A percentile compares a stretch with the other conserved stretches of the same genome.
Evolutionary conservation across 2,888 invertebrate genomes (phyloP).

Genomic region (Siphonodentalium dalli): DNA sequence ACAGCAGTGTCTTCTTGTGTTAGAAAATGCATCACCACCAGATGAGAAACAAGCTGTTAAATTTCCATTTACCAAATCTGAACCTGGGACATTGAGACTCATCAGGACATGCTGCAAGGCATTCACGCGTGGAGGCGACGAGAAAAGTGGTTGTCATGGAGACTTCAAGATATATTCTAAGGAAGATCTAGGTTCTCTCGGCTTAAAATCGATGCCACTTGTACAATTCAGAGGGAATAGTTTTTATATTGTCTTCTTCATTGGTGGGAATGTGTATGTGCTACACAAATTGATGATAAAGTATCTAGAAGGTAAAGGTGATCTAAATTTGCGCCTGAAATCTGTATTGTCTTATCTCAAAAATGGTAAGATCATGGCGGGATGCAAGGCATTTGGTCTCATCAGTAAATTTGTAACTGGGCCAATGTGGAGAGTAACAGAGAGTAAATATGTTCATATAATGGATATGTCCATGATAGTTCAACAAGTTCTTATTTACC

Average conservation of each 20-base stretch:
- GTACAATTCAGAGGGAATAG: slow-evolving; percentile 19
- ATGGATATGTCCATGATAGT: too few species aligned
- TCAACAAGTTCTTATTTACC: too few species aligned
- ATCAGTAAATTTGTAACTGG: neutral
- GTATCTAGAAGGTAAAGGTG: slow-evolving; percentile 6
- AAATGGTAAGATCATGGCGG: neutral
- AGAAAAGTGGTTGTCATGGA: slow-evolving; percentile 21
- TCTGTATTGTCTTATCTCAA: neutral
- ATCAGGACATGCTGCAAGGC: too few species aligned
- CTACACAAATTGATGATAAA: slow-evolving; percentile 13
- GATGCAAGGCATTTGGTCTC: slow-evolving; percentile 4
- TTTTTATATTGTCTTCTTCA: slow-evolving; percentile 27
- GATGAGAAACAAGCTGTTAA: too few species aligned
- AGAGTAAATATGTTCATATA: neutral
- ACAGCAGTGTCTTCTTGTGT: too few species aligned
- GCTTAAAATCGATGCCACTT: slow-evolving; percentile 9
- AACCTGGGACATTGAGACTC: too few species aligned
- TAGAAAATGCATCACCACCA: too few species aligned
- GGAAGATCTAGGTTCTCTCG: slow-evolving; percentile 15
- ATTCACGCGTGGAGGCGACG: too few species aligned
- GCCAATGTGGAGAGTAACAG: neutral
- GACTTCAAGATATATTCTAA: slow-evolving; percentile 16
- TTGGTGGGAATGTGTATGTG: slow-evolving; percentile 25
- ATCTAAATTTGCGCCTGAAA: neutral
- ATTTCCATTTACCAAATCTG: too few species aligned